phyloP scores from a whole-genome alignment of 1,140 invertebrate species.

The Polypedilum vanderplanki region DNA sequence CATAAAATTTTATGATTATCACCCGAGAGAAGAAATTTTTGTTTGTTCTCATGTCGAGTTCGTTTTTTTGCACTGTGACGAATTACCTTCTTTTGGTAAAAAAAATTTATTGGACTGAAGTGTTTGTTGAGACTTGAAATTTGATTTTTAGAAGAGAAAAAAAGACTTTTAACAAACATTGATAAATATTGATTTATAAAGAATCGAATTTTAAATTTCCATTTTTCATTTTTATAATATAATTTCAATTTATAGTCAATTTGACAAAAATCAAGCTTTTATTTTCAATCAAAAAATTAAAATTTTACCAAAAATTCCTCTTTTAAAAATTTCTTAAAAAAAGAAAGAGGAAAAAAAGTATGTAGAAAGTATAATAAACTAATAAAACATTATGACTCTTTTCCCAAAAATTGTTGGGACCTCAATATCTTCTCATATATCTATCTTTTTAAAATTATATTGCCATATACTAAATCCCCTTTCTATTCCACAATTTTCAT shows the following conservation, averaged over 20 bases:
- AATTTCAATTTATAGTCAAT: no score
- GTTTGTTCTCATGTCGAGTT: background rate
- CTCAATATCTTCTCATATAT: background rate
- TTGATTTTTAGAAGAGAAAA: no score
- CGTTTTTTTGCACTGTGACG: background rate
- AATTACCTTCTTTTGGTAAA: background rate
- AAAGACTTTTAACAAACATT: background rate
- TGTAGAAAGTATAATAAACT: slow-evolving; percentile 22
- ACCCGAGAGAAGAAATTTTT: slow-evolving; percentile 21
- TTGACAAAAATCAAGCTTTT: no score
- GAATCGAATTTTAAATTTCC: no score
- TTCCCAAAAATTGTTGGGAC: slow-evolving; percentile 15
- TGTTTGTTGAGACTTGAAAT: no score
- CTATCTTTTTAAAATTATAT: background rate
- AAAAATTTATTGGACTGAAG: background rate
- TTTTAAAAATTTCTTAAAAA: no score
- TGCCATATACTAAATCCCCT: background rate
- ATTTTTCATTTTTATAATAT: no score
- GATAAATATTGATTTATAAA: no score
- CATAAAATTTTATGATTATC: slow-evolving; percentile 28
- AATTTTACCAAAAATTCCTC: no score
- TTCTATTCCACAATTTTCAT: slow-evolving; percentile 12
- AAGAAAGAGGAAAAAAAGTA: background rate
- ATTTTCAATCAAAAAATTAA: no score
- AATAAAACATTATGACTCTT: slow-evolving; percentile 25